Conservation (phyloP, 2,113 vertebrate species). For the Ptychochromis oligacanthus region DNA sequence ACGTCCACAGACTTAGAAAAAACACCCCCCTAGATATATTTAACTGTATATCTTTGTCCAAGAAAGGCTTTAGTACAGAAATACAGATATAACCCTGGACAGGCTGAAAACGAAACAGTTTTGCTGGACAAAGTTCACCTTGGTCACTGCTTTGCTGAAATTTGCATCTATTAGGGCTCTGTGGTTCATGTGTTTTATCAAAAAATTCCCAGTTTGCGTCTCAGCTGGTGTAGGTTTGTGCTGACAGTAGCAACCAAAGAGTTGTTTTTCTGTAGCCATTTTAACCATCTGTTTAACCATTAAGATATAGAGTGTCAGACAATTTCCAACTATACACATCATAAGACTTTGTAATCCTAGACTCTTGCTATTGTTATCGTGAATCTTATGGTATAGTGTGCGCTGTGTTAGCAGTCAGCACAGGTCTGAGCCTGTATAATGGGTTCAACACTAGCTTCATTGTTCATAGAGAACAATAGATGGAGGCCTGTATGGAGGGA, state of each 20-base stretch:
- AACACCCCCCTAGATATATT: background rate
- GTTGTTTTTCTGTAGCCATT: background rate
- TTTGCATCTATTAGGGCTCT: background rate
- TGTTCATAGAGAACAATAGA: slow-evolving; percentile 70
- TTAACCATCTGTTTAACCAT: background rate
- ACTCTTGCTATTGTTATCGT: slow-evolving; percentile 10
- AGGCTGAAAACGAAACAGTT: background rate
- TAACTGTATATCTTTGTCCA: background rate
- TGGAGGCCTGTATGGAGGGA: slow-evolving; percentile 41
- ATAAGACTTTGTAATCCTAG: background rate
- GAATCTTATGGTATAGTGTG: slow-evolving; percentile 12
- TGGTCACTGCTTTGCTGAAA: slow-evolving; percentile 5
- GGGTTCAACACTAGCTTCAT: slow-evolving; percentile 66
- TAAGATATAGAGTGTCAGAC: background rate
- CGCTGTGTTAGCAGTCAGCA: slow-evolving; percentile 33
- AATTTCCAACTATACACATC: slow-evolving; percentile 5
- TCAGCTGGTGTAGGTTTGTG: background rate
- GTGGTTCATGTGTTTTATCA: background rate
- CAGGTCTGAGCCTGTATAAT: slow-evolving; percentile 44
- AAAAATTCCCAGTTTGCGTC: background rate
- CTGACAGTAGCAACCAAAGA: background rate
- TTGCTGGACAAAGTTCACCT: slow-evolving; percentile 2
- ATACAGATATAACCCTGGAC: background rate
- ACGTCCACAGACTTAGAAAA: background rate
- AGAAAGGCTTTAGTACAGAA: background rate